phyloP scores from a whole-genome alignment of 2,113 vertebrate genomes.

The Machaerirhynchus nigripectus region DNA sequence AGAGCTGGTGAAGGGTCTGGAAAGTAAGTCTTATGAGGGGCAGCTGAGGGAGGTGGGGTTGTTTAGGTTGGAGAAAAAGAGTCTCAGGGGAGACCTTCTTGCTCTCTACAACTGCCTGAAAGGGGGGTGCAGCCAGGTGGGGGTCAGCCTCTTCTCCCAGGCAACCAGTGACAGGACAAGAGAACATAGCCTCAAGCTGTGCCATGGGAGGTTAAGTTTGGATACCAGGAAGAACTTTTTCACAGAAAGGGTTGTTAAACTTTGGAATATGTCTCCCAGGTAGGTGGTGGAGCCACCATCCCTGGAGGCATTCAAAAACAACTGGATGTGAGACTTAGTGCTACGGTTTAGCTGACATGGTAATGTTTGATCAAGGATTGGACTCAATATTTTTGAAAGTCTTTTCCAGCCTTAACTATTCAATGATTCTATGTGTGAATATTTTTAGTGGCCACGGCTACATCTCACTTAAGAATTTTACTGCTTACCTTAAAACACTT shows the following conservation, averaged over 20 bases:
- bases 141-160: neutral
- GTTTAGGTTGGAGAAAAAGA: neutral
- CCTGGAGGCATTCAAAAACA: neutral
- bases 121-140: neutral
- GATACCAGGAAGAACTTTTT: neutral
- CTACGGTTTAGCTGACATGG: neutral
- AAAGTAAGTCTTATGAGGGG: too few species aligned
- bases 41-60: neutral
- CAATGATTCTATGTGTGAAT: neutral
- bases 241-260: neutral
- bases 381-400: neutral
- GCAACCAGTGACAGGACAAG: neutral
- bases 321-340: neutral
- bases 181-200: neutral
- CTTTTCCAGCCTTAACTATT: neutral
- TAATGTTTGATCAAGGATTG: neutral
- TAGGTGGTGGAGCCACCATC: neutral
- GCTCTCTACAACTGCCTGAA: neutral
- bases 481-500: neutral
- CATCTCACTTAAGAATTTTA: neutral
- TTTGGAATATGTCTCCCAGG: neutral
- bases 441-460: neutral
- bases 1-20: neutral
- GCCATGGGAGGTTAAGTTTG: neutral
- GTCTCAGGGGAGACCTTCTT: neutral